Percentiles rank a stretch among this genome's conserved stretches.
phyloP scores from a whole-genome alignment of 35 echinoderm and acorn worm genomes.

The Holothuria glaberrima region DNA sequence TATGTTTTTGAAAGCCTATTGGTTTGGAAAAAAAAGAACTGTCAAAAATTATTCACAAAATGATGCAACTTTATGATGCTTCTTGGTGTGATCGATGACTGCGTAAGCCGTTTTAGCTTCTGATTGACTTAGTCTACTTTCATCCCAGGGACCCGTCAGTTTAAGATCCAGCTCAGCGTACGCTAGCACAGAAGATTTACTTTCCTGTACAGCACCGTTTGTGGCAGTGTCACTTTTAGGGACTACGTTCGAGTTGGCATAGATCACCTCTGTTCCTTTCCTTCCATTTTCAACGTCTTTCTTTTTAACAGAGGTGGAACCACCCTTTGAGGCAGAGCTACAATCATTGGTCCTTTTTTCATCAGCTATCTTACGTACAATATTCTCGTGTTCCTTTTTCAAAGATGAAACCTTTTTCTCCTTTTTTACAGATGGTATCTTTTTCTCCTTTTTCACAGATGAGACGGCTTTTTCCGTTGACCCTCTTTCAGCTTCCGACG shows the following conservation, averaged over 20 bases:
- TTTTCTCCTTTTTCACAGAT: too few relatives aligned
- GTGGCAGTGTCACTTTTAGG: background rate
- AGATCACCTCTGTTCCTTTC: background rate
- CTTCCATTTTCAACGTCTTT: too few relatives aligned
- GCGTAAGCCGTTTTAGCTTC: constrained; percentile 23
- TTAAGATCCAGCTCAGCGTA: constrained; percentile 39
- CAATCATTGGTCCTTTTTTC: background rate
- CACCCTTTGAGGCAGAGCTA: background rate
- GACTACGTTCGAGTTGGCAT: background rate
- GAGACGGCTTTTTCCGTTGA: too few relatives aligned
- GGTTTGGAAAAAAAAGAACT: background rate
- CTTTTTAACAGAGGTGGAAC: background rate
- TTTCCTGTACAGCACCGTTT: background rate
- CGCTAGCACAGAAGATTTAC: background rate
- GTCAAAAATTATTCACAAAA: background rate
- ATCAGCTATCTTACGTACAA: too few relatives aligned
- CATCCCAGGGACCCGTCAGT: constrained; percentile 36
- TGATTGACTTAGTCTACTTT: background rate
- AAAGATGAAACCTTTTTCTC: background rate
- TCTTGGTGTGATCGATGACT: constrained; percentile 44
- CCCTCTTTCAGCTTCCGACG: background rate
- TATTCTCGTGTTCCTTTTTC: background rate
- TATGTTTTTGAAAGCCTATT: constrained; percentile 36
- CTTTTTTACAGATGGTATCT: too few relatives aligned
- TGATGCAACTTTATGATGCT: background rate